These are phyloP conservation scores for Osmoderma eremita DNA, from an alignment of 2,888 invertebrate genomes.

Conservation along the genomic window DNA sequence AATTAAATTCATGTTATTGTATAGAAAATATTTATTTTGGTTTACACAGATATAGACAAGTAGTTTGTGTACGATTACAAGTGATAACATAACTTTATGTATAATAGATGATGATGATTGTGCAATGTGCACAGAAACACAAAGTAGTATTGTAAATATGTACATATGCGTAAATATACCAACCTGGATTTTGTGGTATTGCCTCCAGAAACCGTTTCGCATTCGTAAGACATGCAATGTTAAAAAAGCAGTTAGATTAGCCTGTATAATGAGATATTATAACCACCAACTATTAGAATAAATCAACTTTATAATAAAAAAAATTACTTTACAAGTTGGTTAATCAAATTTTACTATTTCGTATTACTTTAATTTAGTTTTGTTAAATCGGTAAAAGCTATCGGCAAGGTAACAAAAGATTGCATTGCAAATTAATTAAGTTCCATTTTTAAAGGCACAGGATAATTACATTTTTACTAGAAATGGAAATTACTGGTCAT, in stretches of 20 bases:
- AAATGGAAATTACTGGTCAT: background rate
- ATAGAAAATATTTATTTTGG: no score
- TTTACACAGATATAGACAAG: no score
- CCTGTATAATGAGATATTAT: slow-evolving; percentile 35
- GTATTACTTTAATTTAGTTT: slow-evolving; percentile 20
- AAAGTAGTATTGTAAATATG: slow-evolving; percentile 41
- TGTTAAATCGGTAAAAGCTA: background rate
- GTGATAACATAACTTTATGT: background rate
- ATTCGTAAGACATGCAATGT: slow-evolving; percentile 79
- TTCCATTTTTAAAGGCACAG: no score
- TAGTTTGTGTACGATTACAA: no score
- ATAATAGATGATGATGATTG: background rate
- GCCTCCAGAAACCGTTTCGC: slow-evolving; percentile 74
- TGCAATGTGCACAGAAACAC: slow-evolving; percentile 19
- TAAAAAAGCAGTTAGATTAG: slow-evolving; percentile 52
- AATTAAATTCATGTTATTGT: no score
- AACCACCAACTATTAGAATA: slow-evolving; percentile 17
- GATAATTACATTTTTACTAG: background rate
- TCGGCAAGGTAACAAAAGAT: no score
- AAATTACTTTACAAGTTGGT: background rate
- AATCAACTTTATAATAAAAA: background rate
- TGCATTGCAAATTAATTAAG: no score
- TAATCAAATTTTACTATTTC: slow-evolving; percentile 18
- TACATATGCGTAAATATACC: slow-evolving; percentile 48
- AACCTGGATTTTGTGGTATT: slow-evolving; percentile 68